Percentiles rank a stretch among this genome's conserved stretches.
phyloP scores from a whole-genome alignment of 1,140 invertebrate genomes.

The Drosophila teissieri region DNA sequence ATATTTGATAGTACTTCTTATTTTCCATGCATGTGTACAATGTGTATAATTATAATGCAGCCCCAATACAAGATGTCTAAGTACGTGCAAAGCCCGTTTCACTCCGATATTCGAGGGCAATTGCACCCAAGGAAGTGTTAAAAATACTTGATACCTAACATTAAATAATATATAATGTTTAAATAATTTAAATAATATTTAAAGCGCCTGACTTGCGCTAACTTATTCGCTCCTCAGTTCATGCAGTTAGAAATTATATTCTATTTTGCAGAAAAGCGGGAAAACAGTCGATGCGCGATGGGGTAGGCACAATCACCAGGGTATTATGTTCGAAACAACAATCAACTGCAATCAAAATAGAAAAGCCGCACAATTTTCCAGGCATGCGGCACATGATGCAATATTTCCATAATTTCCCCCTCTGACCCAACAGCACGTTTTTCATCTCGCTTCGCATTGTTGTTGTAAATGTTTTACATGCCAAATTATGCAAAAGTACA shows the following conservation, averaged over 20 bases:
- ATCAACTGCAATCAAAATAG: constrained; percentile 71
- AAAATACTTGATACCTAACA: constrained; percentile 1
- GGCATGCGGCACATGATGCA: constrained; percentile 54
- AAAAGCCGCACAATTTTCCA: constrained; percentile 66
- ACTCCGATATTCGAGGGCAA: constrained; percentile 4
- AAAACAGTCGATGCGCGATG: background rate
- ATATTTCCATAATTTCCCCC: constrained; percentile 51
- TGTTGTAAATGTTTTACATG: constrained; percentile 80
- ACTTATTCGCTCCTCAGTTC: background rate
- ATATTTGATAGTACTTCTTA: constrained; percentile 58
- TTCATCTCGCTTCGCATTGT: constrained; percentile 44
- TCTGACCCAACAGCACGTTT: constrained; percentile 32
- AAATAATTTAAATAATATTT: background rate
- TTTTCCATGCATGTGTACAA: constrained; percentile 47
- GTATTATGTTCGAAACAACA: constrained; percentile 34
- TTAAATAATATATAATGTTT: background rate
- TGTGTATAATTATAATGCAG: constrained; percentile 55
- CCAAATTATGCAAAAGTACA: constrained; percentile 81
- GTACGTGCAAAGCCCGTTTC: constrained; percentile 23
- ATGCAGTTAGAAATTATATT: background rate
- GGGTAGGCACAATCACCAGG: constrained; percentile 8
- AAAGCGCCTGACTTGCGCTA: no score
- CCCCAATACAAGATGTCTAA: constrained; percentile 31
- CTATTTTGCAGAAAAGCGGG: background rate
- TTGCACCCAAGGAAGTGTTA: background rate